These are phyloP conservation scores for Bucorvus abyssinicus DNA, from an alignment of 2,797 vertebrate genomes.

Conservation along the genomic window DNA sequence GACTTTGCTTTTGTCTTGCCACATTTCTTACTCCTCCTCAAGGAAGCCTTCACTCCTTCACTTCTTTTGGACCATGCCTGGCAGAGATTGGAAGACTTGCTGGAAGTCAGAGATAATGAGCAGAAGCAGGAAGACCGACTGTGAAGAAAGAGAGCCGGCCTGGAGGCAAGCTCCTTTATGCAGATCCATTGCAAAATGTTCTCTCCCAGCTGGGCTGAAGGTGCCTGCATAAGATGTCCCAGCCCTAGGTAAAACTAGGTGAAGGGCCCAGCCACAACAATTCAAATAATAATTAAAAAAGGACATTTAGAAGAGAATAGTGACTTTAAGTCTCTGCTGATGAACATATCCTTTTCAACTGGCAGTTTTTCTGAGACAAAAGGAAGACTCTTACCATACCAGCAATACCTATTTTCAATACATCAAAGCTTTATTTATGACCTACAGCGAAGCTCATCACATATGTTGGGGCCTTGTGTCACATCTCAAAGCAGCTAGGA, in stretches of 20 bases:
- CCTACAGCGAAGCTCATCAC: background rate
- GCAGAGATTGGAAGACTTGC: background rate
- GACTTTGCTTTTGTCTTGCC: background rate
- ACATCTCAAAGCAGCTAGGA: background rate
- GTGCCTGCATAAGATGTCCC: background rate
- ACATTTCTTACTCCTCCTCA: background rate
- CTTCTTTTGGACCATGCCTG: background rate
- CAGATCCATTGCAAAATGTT: slow-evolving; percentile 21
- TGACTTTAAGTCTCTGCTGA: background rate
- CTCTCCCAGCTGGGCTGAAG: background rate
- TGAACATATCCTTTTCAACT: background rate
- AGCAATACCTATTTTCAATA: background rate
- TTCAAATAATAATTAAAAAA: background rate
- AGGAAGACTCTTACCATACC: background rate
- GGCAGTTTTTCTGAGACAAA: background rate
- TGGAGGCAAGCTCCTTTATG: slow-evolving; percentile 26
- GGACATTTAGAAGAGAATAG: background rate
- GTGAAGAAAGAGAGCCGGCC: background rate
- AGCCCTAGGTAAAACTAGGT: background rate
- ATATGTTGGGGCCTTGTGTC: background rate
- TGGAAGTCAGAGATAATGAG: background rate
- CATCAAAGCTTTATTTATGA: background rate
- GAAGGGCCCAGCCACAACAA: background rate
- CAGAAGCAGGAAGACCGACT: background rate
- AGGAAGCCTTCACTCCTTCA: background rate